Evolutionary conservation across 2,888 invertebrate species (phyloP), one percentile per base, ranked within the genome.

Genomic region (Torymus auratus): DNA sequence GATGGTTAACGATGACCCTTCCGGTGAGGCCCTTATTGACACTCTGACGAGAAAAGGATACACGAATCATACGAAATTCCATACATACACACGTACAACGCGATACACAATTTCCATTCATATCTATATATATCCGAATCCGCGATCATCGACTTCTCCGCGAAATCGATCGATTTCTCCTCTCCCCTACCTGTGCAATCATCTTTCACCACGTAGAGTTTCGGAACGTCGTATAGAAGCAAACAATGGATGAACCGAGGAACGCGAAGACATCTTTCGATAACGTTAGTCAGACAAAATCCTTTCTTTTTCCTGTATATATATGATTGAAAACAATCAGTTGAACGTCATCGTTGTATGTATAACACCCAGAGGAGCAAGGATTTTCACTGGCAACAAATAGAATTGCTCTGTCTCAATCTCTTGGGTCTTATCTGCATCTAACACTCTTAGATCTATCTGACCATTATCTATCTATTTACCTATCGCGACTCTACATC

Each of bases 1-100:
- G 53, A 68, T 53, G 68, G 60, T 65, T 10, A 60, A 41, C 41
- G 69, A 41, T 65, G 62, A 74, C 74, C 64, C 74, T 70, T 70
- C 74, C 62, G 62, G 41, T 62, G 62, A 79, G 56, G 56, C 69
- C 62, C 61, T 70, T 41, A 41, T 60, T 68, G 11, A 58, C 70
- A 73, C 69, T 41, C 41, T 41, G 41, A 41, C 7, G 41, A 41
- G 41, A 41, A 41, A 23, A 60, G 15, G 10, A 68, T 50, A 68
- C 68, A 75, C 23, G 20, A 17, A n/a, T 69, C 41, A 15, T 28
- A 41, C 17, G 11, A 53, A 5, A 71, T 17, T 60, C 68, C 56
- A n/a, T n/a, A 55, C 58, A 56, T 65, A 58, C 52, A 58, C 50
- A 56, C 64, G 50, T 50, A 77, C 50, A 64, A 69, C 53, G 64